A percentile compares a stretch with the other conserved stretches of the same genome.
These are phyloP conservation scores for Lucilia cuprina DNA, from an alignment of 1,140 invertebrate species.

Conservation along the genomic window DNA sequence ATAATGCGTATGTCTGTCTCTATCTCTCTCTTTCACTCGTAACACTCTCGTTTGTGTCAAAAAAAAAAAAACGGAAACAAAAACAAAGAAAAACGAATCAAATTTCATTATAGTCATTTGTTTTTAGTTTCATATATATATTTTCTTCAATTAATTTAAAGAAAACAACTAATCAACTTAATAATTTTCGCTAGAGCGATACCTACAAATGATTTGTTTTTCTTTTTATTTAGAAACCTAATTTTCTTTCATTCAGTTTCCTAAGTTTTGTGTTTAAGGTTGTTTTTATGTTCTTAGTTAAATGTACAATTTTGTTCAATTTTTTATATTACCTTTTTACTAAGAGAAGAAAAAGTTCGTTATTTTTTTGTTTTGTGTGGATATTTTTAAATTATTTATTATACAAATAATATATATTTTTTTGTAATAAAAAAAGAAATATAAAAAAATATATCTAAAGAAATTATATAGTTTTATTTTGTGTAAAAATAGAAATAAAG, in stretches of 20 bases:
- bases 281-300: background rate
- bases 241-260: background rate
- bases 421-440: background rate
- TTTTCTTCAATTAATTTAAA: background rate
- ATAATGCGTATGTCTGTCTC: background rate
- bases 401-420: background rate
- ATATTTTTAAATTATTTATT: conserved; percentile 12
- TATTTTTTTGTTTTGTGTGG: background rate
- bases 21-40: too few relatives aligned
- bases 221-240: background rate
- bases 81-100: background rate
- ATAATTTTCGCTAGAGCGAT: too few relatives aligned
- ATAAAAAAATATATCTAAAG: background rate
- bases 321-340: background rate
- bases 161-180: background rate
- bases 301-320: conserved; percentile 1
- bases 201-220: background rate
- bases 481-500: too few relatives aligned
- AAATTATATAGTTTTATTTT: too few relatives aligned
- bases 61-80: background rate
- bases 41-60: background rate
- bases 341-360: background rate
- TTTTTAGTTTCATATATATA: background rate
- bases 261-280: background rate
- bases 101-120: conserved; percentile 18